phyloP scores from a whole-genome alignment of 2,888 invertebrate genomes.

The Aelia acuminata region DNA sequence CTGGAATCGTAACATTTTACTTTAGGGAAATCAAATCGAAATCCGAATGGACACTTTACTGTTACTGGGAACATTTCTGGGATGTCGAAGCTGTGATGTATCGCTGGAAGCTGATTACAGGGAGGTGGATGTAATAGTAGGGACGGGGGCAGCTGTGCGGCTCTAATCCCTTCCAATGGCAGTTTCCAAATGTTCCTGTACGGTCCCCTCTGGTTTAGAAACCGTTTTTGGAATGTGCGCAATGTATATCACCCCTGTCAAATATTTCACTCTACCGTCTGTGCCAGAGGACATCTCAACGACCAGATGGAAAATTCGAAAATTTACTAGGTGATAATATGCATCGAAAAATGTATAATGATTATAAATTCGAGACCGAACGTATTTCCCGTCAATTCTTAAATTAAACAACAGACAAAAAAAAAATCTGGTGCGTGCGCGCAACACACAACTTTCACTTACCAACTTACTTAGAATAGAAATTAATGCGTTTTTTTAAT shows the following conservation, averaged over 20 bases:
- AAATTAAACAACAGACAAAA: too few species aligned
- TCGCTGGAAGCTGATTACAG: conserved; percentile 16
- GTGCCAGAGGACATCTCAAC: neutral
- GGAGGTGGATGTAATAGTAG: neutral
- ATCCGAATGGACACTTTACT: neutral
- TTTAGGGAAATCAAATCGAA: neutral
- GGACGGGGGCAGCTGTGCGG: neutral
- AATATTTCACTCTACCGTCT: neutral
- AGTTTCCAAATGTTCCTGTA: neutral
- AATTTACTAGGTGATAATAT: neutral
- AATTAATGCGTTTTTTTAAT: too few species aligned
- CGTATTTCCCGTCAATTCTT: too few species aligned
- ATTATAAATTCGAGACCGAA: neutral
- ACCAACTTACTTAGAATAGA: too few species aligned
- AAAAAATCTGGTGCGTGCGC: too few species aligned
- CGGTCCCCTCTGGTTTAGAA: neutral
- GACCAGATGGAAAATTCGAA: neutral
- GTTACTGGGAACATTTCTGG: neutral
- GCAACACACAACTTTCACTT: too few species aligned
- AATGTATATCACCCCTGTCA: neutral
- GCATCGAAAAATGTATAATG: neutral
- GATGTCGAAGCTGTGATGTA: conserved; percentile 20
- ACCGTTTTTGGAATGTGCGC: conserved; percentile 19
- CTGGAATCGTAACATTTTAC: neutral
- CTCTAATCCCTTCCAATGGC: conserved; percentile 4